phyloP scores from a whole-genome alignment of 2,113 vertebrate genomes.

The Carollia perspicillata region DNA sequence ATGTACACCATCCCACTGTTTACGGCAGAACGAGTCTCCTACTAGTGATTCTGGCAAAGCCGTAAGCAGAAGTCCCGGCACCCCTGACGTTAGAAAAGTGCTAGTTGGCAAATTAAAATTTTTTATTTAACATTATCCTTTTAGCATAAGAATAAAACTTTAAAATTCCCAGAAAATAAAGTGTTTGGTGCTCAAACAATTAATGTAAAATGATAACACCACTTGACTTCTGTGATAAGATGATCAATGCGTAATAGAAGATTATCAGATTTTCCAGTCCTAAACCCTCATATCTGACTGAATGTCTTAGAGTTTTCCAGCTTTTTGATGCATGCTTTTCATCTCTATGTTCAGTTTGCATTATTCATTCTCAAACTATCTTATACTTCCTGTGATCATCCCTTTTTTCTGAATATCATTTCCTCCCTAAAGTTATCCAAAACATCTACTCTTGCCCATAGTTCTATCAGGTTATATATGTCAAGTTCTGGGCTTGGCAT shows the following conservation, averaged over 20 bases:
- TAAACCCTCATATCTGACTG: background rate
- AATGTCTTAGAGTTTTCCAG: background rate
- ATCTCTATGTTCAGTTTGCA: background rate
- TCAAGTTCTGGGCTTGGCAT: background rate
- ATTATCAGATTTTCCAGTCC: background rate
- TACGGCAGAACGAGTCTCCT: background rate
- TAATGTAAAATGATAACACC: background rate
- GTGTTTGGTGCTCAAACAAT: background rate
- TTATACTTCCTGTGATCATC: background rate
- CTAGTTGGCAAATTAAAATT: constrained; percentile 50
- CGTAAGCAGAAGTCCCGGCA: background rate
- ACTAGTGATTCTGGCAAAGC: background rate
- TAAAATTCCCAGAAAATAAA: background rate
- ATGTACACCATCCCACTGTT: background rate
- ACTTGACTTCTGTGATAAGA: background rate
- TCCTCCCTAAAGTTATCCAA: background rate
- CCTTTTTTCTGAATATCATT: background rate
- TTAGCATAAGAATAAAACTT: background rate
- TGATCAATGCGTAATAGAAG: background rate
- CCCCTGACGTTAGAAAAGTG: background rate
- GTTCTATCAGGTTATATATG: background rate
- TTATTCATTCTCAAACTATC: background rate
- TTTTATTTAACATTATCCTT: constrained; percentile 27
- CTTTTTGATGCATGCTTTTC: background rate
- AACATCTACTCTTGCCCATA: background rate